Base-by-base conservation (phyloP, 2,113 vertebrate species). In the Carassius gibelio region DNA sequence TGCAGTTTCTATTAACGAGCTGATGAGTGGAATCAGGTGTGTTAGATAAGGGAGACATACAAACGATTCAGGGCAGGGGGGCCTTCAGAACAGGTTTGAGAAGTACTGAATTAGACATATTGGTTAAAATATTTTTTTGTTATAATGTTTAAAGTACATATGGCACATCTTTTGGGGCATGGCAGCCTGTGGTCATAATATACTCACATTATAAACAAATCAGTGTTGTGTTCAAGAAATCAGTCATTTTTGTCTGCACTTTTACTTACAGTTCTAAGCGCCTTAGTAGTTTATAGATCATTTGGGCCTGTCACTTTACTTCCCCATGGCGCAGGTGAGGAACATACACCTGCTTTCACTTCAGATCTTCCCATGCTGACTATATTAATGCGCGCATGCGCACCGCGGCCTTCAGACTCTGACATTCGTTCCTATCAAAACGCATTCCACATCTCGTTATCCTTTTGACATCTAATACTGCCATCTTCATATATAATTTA, bases 401-500 rank as follows among this genome's bases (percentile, higher is more conserved):
- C 72, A 26, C n/a, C 8, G 50, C 36, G 78, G 64, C 81, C 50
- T 57, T 72, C 50, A 5, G 19, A 19, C 74, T 4, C 30, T 8
- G 36, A 80, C 36, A 5, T 2, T 72, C 6, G 21, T 48, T 57
- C 15, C 11, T 8, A 36, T 8, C 15, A 21, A 72, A 59, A 38
- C 68, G 8, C 50, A 61, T 52, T 66, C 62, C 75, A 68, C 42
- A 26, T 71, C 30, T 64, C 19, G 79, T 69, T 71, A 55, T 79
- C 62, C 23, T 79, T 42, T 42, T 57, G 50, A 72, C 66, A 72
- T 83, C 68, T 59, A 59, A 72, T 30, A 83, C 68, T 9, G 8
- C 50, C 45, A 23, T 42, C 52, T 57, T 59, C 81, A 74, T 83
- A 19, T 8, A 71, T 57, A 72, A 82, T 83, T 72, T 71, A 74